Evolutionary conservation across 2,888 invertebrate species (phyloP), one percentile per base, ranked within the genome.

Genomic region (Polyommatus icarus): DNA sequence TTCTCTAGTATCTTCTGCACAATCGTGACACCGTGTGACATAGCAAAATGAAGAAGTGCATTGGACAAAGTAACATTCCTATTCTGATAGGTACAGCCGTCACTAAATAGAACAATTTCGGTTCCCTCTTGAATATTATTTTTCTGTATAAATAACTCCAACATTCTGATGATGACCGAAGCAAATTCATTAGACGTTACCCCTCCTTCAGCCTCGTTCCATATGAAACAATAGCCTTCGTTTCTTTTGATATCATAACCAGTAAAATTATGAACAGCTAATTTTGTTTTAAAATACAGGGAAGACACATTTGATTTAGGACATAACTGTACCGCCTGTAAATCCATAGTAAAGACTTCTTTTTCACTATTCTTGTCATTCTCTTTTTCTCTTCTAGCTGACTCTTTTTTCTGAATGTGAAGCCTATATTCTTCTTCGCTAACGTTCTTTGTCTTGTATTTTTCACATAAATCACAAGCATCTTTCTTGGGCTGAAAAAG

Each of bases 1-100:
- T 40, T 40, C 40, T 80, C 79, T 67, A 78, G 36, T 76, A 72
- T 76, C 54, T 79, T 79, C 77, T 79, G 79, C 72, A 72, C 71
- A 71, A 78, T 76, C 5, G 72, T 78, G 1, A 79, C 77, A 46
- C 78, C 78, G 54, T 79, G n/a, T 7, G 77, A 72, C 67, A 78
- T 78, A 50, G 76, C 76, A 15, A 24, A n/a, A 20, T 59, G 40
- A 15, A 71, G 54, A 32, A 79, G 71, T 40, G 79, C 79, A 77
- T 78, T 78, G 71, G 24, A 57, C 57, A 77, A 36, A 4, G 72
- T 57, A 73, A 29, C 54, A 40, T 78, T 78, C 12, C 77, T 57
- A 61, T 77, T 72, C 54, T 77, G 72, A 32, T 54, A 71, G 29
- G 57, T 61, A 24, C 46, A 67, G 8, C 73, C 61, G 18, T 78